A percentile compares a stretch with the other conserved stretches of the same genome.
Evolutionary conservation across 2,113 vertebrate species (phyloP).

Genomic region (Sebastes fasciatus): DNA sequence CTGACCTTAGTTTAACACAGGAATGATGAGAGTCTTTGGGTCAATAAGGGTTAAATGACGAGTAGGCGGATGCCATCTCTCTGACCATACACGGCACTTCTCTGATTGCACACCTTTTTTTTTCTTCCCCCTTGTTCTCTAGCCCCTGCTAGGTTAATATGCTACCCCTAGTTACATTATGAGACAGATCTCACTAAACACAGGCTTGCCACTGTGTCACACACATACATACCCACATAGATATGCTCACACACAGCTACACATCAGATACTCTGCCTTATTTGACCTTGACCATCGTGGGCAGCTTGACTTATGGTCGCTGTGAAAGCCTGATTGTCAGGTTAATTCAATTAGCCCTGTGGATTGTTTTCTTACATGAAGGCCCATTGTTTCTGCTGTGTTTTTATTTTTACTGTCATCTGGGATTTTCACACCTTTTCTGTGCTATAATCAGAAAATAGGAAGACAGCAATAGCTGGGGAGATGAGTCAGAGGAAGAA

Average conservation of each 20-base stretch:
- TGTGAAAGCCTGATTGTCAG: not conserved
- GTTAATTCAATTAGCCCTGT: conserved; percentile 26
- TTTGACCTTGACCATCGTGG: conserved; percentile 39
- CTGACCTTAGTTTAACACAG: conserved; percentile 12
- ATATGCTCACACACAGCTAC: not conserved
- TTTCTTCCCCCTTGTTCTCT: conserved; percentile 19
- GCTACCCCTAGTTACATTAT: conserved; percentile 9
- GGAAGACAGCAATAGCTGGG: not conserved
- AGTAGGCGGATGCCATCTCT: conserved; percentile 27
- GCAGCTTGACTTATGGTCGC: conserved; percentile 12
- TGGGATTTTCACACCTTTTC: conserved; percentile 5
- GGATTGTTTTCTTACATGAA: not conserved
- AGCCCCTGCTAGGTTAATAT: conserved; percentile 25
- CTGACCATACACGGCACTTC: conserved; percentile 32
- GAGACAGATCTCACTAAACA: conserved; percentile 22
- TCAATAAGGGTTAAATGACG: conserved; percentile 44
- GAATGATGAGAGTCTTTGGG: conserved; percentile 27
- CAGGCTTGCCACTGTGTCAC: conserved; percentile 13
- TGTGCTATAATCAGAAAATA: conserved; percentile 6
- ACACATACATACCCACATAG: conserved; percentile 12
- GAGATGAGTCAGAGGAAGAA: conserved; percentile 5
- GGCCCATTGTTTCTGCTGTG: not conserved
- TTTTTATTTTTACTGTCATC: not conserved
- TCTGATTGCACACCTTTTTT: conserved; percentile 37
- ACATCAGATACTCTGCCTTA: not conserved